Percentiles rank a stretch among this genome's conserved stretches.
These are phyloP conservation scores for Ceratothoa steindachneri DNA, from an alignment of 2,888 invertebrate genomes.

Conservation along the genomic window DNA sequence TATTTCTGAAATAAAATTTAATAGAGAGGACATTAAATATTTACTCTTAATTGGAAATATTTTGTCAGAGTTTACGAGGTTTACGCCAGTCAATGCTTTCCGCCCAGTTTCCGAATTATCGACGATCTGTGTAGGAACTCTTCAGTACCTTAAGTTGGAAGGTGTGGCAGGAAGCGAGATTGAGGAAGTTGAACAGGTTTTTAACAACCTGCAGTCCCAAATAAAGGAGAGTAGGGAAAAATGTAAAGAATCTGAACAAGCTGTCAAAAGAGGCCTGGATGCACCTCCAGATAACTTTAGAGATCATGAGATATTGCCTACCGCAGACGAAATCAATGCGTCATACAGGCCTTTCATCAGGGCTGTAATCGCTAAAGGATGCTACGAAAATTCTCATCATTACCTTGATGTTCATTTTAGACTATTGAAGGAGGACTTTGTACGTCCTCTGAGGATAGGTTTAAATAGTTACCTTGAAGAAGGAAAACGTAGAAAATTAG, in stretches of 20 bases:
- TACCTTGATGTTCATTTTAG: constrained; percentile 77
- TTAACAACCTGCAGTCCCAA: background rate
- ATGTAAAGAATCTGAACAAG: background rate
- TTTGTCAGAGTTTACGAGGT: background rate
- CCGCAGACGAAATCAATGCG: background rate
- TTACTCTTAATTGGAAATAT: background rate
- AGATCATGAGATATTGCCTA: background rate
- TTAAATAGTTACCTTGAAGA: constrained; percentile 52
- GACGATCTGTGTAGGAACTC: background rate
- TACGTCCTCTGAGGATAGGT: constrained; percentile 67
- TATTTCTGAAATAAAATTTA: constrained; percentile 1
- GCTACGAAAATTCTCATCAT: constrained; percentile 63
- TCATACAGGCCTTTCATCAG: constrained; percentile 54
- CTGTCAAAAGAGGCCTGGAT: too few species aligned
- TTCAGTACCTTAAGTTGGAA: background rate
- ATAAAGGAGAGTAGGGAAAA: background rate
- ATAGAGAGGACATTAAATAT: background rate
- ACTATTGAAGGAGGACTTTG: constrained; percentile 73
- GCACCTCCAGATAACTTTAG: background rate
- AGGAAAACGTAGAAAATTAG: background rate
- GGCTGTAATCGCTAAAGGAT: constrained; percentile 62
- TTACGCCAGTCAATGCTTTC: background rate
- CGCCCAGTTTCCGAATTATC: background rate
- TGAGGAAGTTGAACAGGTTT: background rate
- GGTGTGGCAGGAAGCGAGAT: too few species aligned